Conservation (phyloP, 2,113 vertebrate genomes). For the Tupaia tana region DNA sequence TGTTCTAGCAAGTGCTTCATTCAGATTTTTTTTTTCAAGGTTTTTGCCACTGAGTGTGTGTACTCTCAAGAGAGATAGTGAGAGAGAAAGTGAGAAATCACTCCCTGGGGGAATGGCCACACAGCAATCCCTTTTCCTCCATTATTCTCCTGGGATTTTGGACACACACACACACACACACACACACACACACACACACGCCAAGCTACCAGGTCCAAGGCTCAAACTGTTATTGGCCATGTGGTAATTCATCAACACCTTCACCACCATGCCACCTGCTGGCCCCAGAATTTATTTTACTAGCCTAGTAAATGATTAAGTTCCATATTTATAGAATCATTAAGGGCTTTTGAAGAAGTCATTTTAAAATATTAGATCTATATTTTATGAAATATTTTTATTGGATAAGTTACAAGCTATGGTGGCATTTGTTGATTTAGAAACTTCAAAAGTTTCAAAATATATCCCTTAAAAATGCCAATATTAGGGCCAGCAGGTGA, state of each 20-base stretch:
- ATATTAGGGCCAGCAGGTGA: not conserved
- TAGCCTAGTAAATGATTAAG: slow-evolving; percentile 28
- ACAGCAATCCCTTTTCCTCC: no score
- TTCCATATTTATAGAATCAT: slow-evolving; percentile 10
- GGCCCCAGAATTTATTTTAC: slow-evolving; percentile 13
- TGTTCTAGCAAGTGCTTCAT: slow-evolving; percentile 21
- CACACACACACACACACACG: no score
- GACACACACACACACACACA: no score
- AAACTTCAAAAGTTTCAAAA: slow-evolving; percentile 20
- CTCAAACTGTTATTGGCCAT: no score
- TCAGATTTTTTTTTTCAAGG: slow-evolving; percentile 17
- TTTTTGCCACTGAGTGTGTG: no score
- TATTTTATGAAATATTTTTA: slow-evolving; percentile 25
- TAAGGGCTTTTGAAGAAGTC: slow-evolving; percentile 45
- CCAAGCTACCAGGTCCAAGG: no score
- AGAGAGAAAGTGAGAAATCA: no score
- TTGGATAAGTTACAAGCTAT: slow-evolving; percentile 32
- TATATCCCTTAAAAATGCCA: slow-evolving; percentile 29
- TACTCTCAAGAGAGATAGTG: no score
- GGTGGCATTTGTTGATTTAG: not conserved
- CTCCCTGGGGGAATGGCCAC: no score
- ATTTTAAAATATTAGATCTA: slow-evolving; percentile 9
- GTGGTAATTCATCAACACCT: no score
- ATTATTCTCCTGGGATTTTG: no score
- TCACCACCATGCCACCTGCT: no score